phyloP scores from a whole-genome alignment of 2,888 invertebrate genomes.

The Hesperia comma region DNA sequence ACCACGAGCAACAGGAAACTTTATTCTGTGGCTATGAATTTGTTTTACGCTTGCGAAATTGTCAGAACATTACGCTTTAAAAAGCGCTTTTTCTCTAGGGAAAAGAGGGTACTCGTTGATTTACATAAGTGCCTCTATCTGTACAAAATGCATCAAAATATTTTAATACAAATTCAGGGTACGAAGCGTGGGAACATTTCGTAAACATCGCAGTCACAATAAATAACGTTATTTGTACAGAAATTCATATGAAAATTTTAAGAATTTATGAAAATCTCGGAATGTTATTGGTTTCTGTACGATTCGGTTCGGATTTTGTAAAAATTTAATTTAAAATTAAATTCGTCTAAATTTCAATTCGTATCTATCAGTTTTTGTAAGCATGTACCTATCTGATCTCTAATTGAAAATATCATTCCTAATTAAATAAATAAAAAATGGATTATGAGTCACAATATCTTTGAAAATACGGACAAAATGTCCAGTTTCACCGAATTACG shows the following conservation, averaged over 20 bases:
- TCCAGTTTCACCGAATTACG: too few relatives aligned
- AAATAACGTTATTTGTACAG: not conserved
- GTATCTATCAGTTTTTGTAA: too few relatives aligned
- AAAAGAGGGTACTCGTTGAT: not conserved
- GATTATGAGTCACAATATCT: too few relatives aligned
- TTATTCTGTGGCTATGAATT: slow-evolving; percentile 9
- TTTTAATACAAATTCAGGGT: not conserved
- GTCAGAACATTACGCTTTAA: slow-evolving; percentile 12
- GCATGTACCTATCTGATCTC: too few relatives aligned
- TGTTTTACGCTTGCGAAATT: slow-evolving; percentile 23
- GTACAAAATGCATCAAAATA: slow-evolving; percentile 3
- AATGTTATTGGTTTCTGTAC: not conserved
- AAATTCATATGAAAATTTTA: not conserved
- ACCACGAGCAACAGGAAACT: slow-evolving; percentile 6
- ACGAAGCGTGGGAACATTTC: not conserved
- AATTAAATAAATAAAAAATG: too few relatives aligned
- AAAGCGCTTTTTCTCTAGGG: slow-evolving; percentile 19
- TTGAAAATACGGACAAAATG: too few relatives aligned
- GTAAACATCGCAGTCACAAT: not conserved
- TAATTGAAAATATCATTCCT: too few relatives aligned
- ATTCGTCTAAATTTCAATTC: too few relatives aligned
- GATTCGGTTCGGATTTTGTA: not conserved
- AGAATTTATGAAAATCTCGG: not conserved
- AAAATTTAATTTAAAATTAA: not conserved
- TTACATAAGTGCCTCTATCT: slow-evolving; percentile 9